Evolutionary conservation across 92 coral and sea anemone species (phyloP), one percentile per base, ranked within the genome.

Genomic region (Heliopora coerulea): DNA sequence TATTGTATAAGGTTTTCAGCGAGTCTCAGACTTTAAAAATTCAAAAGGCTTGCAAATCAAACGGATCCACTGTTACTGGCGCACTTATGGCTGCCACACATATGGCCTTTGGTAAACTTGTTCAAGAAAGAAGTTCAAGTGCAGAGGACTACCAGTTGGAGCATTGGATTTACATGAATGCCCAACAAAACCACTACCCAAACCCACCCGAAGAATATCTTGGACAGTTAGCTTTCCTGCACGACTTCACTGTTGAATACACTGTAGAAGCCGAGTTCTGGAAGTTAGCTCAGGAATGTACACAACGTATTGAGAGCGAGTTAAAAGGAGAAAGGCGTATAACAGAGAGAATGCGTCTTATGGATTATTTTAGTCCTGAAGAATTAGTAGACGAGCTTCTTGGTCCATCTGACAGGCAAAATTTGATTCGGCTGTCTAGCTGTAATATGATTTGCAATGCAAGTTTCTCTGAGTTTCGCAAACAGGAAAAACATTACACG

Each of bases 31-130:
- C 73, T 20, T 41, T 26, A 32, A 41, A 66, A 15, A 66, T 66
- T 41, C 6, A 41, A 10, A 31, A 42, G 23, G 73, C 73, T 31
- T 66, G 73, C 56, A 66, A 31, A 27, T 25, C 23, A 1, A 66
- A 41, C 26, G 30, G 50, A 41, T 66, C 57, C 37, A 66, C 73
- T 20, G 73, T 66, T 17, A 66, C 73, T 41, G 56, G 57, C 19
- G 73, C 73, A 23, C 26, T 66, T 12, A 41, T 32, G n/a, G 56
- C 73, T 46, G 73, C 73, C 15, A 54, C 17, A 5, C 56, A 66
- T 66, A 8, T 66, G 18, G 35, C 42, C 13, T 28, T 19, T n/a
- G 7, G 52, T 46, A 46, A 46, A 46, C 52, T 46, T 46, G 3
- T 46, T 46, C 52, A 46, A 46, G 52, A 46, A 6, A n/a, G 52